Conservation (phyloP, 2,797 vertebrate species). For the Varecia variegata region DNA sequence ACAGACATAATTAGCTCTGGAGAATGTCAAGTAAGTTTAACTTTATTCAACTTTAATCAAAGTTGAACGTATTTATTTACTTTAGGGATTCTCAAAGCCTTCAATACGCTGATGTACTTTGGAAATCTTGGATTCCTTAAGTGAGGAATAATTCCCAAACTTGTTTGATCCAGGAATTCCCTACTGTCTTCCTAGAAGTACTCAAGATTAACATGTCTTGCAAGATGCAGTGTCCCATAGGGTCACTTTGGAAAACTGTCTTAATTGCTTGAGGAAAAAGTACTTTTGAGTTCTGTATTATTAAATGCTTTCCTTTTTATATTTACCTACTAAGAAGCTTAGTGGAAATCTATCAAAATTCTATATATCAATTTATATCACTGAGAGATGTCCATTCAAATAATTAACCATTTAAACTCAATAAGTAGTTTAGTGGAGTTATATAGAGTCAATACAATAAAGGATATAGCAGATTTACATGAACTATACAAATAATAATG, state of each 20-base stretch:
- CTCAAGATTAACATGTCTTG: neutral
- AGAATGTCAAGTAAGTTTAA: neutral
- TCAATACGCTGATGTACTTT: neutral
- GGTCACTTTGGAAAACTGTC: neutral
- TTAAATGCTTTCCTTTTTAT: neutral
- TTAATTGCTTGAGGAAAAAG: neutral
- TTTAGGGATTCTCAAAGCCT: neutral
- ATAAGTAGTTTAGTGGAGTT: neutral
- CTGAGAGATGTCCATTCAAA: neutral
- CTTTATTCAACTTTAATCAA: neutral
- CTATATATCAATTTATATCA: neutral
- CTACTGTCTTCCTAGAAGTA: neutral
- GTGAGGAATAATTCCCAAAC: neutral
- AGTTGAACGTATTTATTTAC: neutral
- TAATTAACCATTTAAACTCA: neutral
- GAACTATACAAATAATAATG: neutral
- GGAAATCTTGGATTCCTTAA: neutral
- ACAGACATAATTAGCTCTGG: neutral
- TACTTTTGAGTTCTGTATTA: neutral
- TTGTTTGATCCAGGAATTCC: constrained; percentile 18
- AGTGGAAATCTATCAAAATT: neutral
- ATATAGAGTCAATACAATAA: neutral
- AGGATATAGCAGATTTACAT: neutral
- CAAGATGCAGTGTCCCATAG: neutral
- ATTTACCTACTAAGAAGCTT: neutral